phyloP scores from a whole-genome alignment of 2,113 vertebrate genomes.

The Malurus elegans region DNA sequence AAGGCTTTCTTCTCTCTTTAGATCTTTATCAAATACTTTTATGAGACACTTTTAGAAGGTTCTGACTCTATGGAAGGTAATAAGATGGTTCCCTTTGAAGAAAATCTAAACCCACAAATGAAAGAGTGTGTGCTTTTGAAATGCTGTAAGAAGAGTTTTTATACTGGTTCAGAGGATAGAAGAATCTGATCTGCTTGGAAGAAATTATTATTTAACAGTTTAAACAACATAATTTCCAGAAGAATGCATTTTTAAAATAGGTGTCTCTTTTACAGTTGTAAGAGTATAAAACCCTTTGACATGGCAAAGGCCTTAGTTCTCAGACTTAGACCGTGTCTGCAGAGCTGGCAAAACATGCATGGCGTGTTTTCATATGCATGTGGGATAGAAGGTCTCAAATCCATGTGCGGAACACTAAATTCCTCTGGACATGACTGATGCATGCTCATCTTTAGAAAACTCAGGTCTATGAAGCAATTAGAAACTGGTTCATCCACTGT shows the following conservation, averaged over 20 bases:
- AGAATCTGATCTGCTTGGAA: background rate
- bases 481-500: rapidly evolving
- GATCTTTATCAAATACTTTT: slow-evolving; percentile 62
- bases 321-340: background rate
- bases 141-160: background rate
- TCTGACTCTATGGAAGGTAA: slow-evolving; percentile 19
- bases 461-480: background rate
- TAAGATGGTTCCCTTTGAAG: slow-evolving; percentile 53
- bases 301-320: background rate
- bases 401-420: background rate
- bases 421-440: background rate
- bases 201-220: slow-evolving; percentile 17
- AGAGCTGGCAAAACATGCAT: background rate
- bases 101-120: slow-evolving; percentile 48
- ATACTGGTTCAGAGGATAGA: background rate
- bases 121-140: slow-evolving; percentile 41
- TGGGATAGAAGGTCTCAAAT: background rate
- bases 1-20: slow-evolving; percentile 43
- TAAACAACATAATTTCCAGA: background rate
- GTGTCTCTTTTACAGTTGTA: background rate
- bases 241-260: background rate
- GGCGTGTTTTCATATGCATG: background rate
- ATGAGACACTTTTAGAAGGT: slow-evolving; percentile 28
- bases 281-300: background rate
- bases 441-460: background rate